Percentiles rank a stretch among this genome's conserved stretches.
These are phyloP conservation scores for Heliconius himera DNA, from an alignment of 1,140 invertebrate species.

Conservation along the genomic window DNA sequence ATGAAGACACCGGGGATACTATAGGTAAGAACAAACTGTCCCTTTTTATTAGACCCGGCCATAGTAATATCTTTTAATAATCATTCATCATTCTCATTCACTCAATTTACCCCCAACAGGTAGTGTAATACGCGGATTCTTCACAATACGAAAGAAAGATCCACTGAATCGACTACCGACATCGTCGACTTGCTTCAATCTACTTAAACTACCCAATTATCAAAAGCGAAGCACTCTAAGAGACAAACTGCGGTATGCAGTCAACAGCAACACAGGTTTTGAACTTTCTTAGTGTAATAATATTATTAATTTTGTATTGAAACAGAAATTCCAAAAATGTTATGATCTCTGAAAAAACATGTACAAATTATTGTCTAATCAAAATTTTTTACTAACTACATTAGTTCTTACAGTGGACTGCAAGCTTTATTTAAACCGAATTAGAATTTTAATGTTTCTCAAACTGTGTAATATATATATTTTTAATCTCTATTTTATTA, in stretches of 20 bases:
- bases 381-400: background rate
- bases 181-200: constrained; percentile 99
- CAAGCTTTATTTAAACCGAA: constrained; percentile 2
- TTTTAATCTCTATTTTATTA: background rate
- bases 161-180: constrained; percentile 97
- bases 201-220: constrained; percentile 99
- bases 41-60: too few species aligned
- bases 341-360: constrained; percentile 1
- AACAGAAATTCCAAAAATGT: constrained; percentile 10
- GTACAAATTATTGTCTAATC: constrained; percentile 17
- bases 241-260: constrained; percentile 98
- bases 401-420: constrained; percentile 4
- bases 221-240: constrained; percentile 96
- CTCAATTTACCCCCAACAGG: constrained; percentile 78
- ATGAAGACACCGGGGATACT: constrained; percentile 98
- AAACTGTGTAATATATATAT: background rate
- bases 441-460: background rate
- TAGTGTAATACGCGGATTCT: constrained; percentile 98
- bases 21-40: constrained; percentile 84
- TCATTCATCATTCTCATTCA: too few species aligned
- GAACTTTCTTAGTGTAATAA: constrained; percentile 91
- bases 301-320: background rate
- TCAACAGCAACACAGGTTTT: constrained; percentile 98
- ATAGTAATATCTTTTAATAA: too few species aligned
- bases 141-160: constrained; percentile 97